phyloP scores from a whole-genome alignment of 1,140 invertebrate species.

The Pissodes strobi region DNA sequence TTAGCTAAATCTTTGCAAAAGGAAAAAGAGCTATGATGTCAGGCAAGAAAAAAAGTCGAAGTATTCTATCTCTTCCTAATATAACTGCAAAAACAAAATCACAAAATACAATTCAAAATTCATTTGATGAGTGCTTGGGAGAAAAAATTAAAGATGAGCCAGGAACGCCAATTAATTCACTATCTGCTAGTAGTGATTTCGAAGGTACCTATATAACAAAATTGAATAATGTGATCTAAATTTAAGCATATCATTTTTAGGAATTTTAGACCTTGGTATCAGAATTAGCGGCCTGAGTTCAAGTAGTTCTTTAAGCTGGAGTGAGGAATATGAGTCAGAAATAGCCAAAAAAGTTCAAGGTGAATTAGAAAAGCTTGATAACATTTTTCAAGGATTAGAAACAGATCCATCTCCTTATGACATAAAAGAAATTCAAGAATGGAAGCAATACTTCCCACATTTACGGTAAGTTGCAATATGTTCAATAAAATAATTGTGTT shows the following conservation, averaged over 20 bases:
- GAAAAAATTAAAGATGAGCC: slow-evolving; percentile 6
- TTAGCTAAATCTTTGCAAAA: too few species aligned
- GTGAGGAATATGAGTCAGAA: slow-evolving; percentile 45
- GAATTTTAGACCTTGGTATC: slow-evolving; percentile 12
- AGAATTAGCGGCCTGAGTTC: slow-evolving; percentile 34
- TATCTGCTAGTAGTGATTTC: not conserved
- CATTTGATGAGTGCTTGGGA: slow-evolving; percentile 1
- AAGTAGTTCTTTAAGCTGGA: slow-evolving; percentile 48
- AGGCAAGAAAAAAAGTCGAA: not conserved
- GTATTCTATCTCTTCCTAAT: slow-evolving; percentile 6
- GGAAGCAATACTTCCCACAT: slow-evolving; percentile 44
- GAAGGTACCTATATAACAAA: too few species aligned
- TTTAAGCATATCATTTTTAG: too few species aligned
- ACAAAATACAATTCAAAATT: not conserved
- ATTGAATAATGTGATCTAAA: too few species aligned
- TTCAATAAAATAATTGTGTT: too few species aligned
- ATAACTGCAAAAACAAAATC: not conserved
- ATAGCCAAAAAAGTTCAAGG: slow-evolving; percentile 37
- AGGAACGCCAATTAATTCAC: not conserved
- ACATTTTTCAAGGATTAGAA: slow-evolving; percentile 38
- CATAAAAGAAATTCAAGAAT: slow-evolving; percentile 42
- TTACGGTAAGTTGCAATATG: slow-evolving; percentile 26
- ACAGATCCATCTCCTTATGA: slow-evolving; percentile 38
- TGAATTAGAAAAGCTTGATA: slow-evolving; percentile 44
- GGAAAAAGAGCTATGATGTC: too few species aligned